These are phyloP conservation scores for Lasioglossum pauxillum DNA, from an alignment of 2,888 invertebrate genomes.

Conservation along the genomic window DNA sequence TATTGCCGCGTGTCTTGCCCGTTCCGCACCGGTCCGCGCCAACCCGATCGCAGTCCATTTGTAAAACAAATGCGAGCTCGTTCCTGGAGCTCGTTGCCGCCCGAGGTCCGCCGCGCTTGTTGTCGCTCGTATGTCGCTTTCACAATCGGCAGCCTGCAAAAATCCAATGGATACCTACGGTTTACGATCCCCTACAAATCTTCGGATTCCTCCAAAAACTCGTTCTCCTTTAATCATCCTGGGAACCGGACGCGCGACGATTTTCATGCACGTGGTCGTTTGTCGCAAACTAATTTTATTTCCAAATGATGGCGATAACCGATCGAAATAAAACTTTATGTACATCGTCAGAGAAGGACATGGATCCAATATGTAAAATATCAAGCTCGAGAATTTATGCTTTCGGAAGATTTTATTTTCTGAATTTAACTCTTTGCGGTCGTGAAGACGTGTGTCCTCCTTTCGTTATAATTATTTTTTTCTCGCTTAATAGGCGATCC, in stretches of 20 bases:
- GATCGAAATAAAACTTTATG: neutral
- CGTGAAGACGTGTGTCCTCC: too few species aligned
- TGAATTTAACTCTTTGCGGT: too few species aligned
- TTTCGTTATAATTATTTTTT: too few species aligned
- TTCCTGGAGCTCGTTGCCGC: constrained; percentile 63
- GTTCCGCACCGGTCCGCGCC: neutral
- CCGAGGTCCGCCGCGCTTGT: constrained; percentile 48
- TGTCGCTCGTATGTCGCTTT: constrained; percentile 57
- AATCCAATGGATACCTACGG: constrained; percentile 43
- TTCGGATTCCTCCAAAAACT: constrained; percentile 5
- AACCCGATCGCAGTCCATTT: constrained; percentile 51
- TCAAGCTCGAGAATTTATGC: neutral
- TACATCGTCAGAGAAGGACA: neutral
- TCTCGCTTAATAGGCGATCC: too few species aligned
- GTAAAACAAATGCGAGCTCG: constrained; percentile 67
- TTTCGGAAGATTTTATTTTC: too few species aligned
- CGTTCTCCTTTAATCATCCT: neutral
- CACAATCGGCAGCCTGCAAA: constrained; percentile 55
- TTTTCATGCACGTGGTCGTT: neutral
- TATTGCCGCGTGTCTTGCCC: constrained; percentile 61
- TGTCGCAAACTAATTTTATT: neutral
- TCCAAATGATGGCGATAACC: neutral
- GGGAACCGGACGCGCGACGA: neutral
- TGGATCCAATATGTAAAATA: neutral
- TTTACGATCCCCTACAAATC: constrained; percentile 57